Conservation (phyloP, 2,113 vertebrate genomes). For the Saguinus imperator region DNA sequence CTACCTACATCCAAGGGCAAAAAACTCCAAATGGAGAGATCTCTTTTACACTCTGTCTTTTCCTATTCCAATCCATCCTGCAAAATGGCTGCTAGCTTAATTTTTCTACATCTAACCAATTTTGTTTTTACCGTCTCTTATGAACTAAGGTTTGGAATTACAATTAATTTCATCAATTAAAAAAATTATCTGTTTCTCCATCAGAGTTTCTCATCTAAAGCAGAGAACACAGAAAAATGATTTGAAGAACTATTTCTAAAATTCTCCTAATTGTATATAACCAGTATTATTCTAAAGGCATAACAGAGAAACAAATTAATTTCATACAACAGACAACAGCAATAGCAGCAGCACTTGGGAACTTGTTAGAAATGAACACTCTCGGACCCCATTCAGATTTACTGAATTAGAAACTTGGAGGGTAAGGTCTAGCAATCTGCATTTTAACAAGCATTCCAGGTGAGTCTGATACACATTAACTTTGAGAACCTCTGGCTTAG, state of each 20-base stretch:
- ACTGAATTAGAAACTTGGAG: not conserved
- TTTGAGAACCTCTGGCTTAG: not conserved
- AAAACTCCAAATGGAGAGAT: not conserved
- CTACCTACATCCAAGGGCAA: not conserved
- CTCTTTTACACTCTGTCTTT: not conserved
- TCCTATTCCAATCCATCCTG: not conserved
- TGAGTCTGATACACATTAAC: not conserved
- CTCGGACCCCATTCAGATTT: not conserved
- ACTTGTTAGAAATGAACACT: not conserved
- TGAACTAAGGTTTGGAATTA: not conserved
- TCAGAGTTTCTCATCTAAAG: conserved; percentile 6
- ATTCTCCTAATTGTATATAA: conserved; percentile 1
- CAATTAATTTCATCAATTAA: not conserved
- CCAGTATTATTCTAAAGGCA: not conserved
- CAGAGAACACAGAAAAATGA: conserved; percentile 35
- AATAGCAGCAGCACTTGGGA: not conserved
- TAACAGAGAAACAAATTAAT: not conserved
- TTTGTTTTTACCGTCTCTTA: not conserved
- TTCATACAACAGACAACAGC: not conserved
- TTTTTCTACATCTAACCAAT: not conserved
- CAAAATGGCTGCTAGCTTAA: not conserved
- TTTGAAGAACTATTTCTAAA: not conserved
- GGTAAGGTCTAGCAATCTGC: not conserved
- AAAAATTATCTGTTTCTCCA: not conserved
- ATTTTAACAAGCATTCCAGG: not conserved